These are phyloP conservation scores for Bombus consobrinus DNA, from an alignment of 1,140 invertebrate species.

Conservation along the genomic window DNA sequence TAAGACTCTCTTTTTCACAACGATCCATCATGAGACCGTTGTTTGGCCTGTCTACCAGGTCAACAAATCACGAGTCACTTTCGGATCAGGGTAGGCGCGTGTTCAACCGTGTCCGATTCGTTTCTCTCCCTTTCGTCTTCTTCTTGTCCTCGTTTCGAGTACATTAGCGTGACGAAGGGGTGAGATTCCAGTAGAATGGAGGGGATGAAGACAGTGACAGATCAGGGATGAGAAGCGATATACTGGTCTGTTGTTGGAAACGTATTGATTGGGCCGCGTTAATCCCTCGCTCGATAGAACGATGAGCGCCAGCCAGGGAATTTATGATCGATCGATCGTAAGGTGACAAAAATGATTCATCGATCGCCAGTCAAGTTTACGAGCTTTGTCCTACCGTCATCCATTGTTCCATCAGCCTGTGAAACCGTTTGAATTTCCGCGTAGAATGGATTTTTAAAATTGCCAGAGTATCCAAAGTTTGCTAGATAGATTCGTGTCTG, in stretches of 20 bases:
- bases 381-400: background rate
- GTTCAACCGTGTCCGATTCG: background rate
- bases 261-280: background rate
- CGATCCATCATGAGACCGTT: constrained; percentile 56
- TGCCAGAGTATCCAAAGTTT: too few relatives aligned
- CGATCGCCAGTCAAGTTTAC: constrained; percentile 11
- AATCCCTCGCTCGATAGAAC: background rate
- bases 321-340: constrained; percentile 26
- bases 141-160: constrained; percentile 3
- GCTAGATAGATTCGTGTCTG: background rate
- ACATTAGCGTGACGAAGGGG: constrained; percentile 6
- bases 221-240: background rate
- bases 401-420: background rate
- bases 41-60: constrained; percentile 40
- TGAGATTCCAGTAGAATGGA: too few relatives aligned
- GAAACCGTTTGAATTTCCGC: background rate
- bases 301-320: background rate
- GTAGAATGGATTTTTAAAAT: background rate
- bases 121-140: background rate
- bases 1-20: constrained; percentile 37
- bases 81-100: background rate
- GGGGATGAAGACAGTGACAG: background rate
- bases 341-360: constrained; percentile 17
- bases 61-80: constrained; percentile 56
- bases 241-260: background rate